Evolutionary conservation across 2,888 invertebrate species (phyloP), one percentile per base, ranked within the genome.

Genomic region (Pemphredon lugubris): DNA sequence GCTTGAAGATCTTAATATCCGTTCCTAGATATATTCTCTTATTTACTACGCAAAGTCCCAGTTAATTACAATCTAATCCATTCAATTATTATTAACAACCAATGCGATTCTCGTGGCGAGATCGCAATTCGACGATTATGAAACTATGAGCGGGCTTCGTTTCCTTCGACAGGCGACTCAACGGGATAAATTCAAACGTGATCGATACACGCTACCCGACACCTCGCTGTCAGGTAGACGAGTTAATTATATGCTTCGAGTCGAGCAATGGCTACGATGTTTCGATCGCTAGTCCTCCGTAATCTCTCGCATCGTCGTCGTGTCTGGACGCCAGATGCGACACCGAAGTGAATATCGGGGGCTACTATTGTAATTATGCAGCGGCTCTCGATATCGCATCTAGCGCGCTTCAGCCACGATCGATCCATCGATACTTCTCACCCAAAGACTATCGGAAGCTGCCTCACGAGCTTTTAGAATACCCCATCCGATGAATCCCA

Each of bases 321-420:
- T 47, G 73, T 64, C 77, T 77, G 77, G 66, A 39, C 32, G 39
- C 64, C 77, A 77, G 77, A 74, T 78, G 77, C 51, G 64, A 58
- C 26, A 26, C 26, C 26, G 26, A 3, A 7, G 55, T 50, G 63
- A 26, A 54, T 26, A 37, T 55, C 51, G 45, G 44, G 68, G 34
- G 45, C 48, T 59, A 34, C 44, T 54, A 30, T 53, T 57, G 47
- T 59, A 77, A 77, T 77, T 77, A 77, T 63, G 65, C 58, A 59
- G 37, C 59, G 42, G 50, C 55, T 70, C 37, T 57, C 50, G 59
- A 76, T 71, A 44, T 70, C 57, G 64, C 40, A 45, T 23, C 48
- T 32, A 6, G 16, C 2, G 13, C 39, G 44, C 55, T 60, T 55
- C 4, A 55, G 39, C 34, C 42, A 11, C 44, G 34, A 61, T 61